phyloP scores from a whole-genome alignment of 2,888 invertebrate genomes.

The Ashinkailepas kermadecensis region DNA sequence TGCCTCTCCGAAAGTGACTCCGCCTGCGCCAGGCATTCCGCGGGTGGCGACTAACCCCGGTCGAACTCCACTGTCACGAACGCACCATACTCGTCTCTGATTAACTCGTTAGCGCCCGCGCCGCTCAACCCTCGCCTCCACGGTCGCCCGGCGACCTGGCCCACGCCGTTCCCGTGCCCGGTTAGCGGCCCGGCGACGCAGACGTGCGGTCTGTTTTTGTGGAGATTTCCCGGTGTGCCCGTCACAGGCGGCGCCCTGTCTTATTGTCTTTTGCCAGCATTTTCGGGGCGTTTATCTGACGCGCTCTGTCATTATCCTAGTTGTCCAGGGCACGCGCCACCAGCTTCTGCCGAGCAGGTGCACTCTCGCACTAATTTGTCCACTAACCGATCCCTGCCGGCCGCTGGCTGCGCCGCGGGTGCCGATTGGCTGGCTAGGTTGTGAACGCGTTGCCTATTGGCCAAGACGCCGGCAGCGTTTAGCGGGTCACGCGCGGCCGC shows the following conservation, averaged over 20 bases:
- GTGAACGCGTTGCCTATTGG: not conserved
- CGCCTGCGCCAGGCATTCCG: too few relatives aligned
- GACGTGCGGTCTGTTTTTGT: slow-evolving; percentile 8
- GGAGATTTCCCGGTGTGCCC: not conserved
- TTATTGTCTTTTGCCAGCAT: not conserved
- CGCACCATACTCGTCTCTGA: not conserved
- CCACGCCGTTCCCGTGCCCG: not conserved
- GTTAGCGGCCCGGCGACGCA: not conserved
- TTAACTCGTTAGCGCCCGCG: not conserved
- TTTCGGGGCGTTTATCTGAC: slow-evolving; percentile 11
- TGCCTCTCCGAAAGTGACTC: too few relatives aligned
- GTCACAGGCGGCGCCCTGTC: not conserved
- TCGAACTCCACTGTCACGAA: not conserved
- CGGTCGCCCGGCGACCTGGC: not conserved
- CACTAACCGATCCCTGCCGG: not conserved
- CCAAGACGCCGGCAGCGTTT: slow-evolving; percentile 9
- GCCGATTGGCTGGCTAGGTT: not conserved
- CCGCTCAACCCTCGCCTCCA: not conserved
- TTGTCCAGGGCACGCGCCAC: slow-evolving; percentile 11
- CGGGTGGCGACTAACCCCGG: too few relatives aligned
- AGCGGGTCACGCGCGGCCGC: slow-evolving; percentile 13
- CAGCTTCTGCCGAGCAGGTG: not conserved
- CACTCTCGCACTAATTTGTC: not conserved
- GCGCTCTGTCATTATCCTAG: not conserved
- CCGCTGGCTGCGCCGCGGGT: not conserved